Percentiles rank a stretch among this genome's conserved stretches.
These are phyloP conservation scores for Conistra vaccinii DNA, from an alignment of 2,888 invertebrate genomes.

Conservation along the genomic window DNA sequence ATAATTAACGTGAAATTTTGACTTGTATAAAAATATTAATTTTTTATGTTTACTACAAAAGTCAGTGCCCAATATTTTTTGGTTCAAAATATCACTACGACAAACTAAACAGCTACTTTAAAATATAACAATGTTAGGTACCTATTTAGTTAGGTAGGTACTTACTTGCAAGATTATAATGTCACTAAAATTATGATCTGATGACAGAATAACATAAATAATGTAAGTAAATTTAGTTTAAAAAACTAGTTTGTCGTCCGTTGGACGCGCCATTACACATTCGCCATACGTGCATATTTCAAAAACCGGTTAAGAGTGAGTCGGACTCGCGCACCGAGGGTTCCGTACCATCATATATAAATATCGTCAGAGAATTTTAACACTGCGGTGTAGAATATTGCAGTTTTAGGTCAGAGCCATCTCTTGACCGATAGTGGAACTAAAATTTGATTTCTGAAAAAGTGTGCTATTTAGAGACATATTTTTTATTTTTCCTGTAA, in stretches of 20 bases:
- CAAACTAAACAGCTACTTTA: too few species aligned
- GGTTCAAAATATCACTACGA: background rate
- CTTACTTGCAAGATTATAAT: background rate
- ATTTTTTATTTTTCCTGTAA: too few species aligned
- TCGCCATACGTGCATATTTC: background rate
- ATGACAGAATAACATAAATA: slow-evolving; percentile 2
- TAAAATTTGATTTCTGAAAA: too few species aligned
- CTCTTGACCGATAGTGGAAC: too few species aligned
- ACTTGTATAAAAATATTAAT: slow-evolving; percentile 35
- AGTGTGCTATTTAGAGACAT: too few species aligned
- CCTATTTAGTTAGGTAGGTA: slow-evolving; percentile 1
- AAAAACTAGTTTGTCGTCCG: background rate
- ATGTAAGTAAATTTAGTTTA: background rate
- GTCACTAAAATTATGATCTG: background rate
- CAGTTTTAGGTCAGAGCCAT: too few species aligned
- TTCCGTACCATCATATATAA: too few species aligned
- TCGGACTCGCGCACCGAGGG: too few species aligned
- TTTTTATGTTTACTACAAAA: slow-evolving; percentile 39
- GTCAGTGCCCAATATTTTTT: slow-evolving; percentile 2
- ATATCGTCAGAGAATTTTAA: too few species aligned
- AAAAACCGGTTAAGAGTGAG: too few species aligned
- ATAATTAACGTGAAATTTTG: slow-evolving; percentile 43
- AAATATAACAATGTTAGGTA: background rate
- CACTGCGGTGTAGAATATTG: too few species aligned
- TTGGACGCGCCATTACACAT: background rate